Evolutionary conservation across 1,140 invertebrate genomes (phyloP), one percentile per base, ranked within the genome.

Genomic region (Temnothorax nylanderi): DNA sequence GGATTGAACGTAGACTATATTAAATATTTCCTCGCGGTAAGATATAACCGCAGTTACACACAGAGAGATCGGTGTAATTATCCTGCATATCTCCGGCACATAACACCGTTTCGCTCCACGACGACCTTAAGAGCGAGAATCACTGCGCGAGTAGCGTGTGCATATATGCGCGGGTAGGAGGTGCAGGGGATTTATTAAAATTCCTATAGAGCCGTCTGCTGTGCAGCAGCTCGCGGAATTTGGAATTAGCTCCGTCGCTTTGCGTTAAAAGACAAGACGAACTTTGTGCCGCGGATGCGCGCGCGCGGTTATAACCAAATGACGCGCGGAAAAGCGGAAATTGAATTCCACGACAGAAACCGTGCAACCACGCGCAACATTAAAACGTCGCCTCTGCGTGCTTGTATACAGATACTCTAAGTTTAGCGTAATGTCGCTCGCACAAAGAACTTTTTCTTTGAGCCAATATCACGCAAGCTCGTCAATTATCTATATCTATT

Each of bases 201-300:
- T 89, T 80, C 78, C 67, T 51, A 71, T 76, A 78, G 49, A 85
- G 85, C 78, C 47, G 26, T 60, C 41, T 64, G 69, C 34, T 26
- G 49, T 13, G 75, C 67, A 34, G 65, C 32, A 72, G 41, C 56
- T 77, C 58, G 41, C 34, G 80, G 84, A 90, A 90, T 90, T 87
- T 65, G 65, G 54, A 87, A 89, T 90, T 89, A 90, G 88, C 78
- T 72, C 56, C 60, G 85, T 65, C 74, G 80, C 72, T 84, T 78
- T 72, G 41, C 76, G 77, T 76, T 58, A 71, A 87, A 89, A 82
- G 87, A 74, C 67, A 77, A 85, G 71, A 74, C 58, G 88, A 86
- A 87, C 75, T 54, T 65, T 82, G 74, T 62, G 32, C 32, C 54
- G 62, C 47, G 44, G 54, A 60, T 51, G 51, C 71, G 71, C 58